These are phyloP conservation scores for Sebastes nivosus DNA, from an alignment of 2,797 vertebrate genomes.

Conservation along the genomic window DNA sequence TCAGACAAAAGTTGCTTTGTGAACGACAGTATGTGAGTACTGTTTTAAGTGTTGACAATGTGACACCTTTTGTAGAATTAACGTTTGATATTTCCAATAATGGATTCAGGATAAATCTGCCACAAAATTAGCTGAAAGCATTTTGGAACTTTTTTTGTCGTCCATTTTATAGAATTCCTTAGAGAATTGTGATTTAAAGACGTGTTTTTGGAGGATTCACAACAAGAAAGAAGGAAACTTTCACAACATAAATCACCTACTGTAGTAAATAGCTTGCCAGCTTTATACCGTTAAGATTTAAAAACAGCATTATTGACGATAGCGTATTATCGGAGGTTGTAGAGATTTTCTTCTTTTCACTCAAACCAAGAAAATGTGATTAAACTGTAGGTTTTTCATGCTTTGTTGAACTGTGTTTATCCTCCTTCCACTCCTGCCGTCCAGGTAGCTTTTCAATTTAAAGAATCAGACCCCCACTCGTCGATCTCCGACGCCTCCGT, in stretches of 20 bases:
- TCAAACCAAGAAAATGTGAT: slow-evolving; percentile 44
- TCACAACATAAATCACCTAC: neutral
- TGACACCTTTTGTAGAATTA: slow-evolving; percentile 1
- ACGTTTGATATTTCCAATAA: neutral
- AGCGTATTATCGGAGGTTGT: slow-evolving; percentile 23
- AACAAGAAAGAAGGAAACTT: neutral
- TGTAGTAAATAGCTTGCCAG: slow-evolving; percentile 3
- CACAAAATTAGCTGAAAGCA: neutral
- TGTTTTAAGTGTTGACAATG: neutral
- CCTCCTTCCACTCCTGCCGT: neutral
- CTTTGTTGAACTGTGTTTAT: slow-evolving; percentile 23
- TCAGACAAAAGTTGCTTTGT: neutral
- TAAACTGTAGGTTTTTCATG: neutral
- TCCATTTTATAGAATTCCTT: neutral
- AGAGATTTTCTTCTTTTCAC: slow-evolving; percentile 3
- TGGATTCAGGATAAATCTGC: neutral
- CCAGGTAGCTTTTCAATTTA: neutral
- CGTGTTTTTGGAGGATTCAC: neutral
- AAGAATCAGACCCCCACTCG: neutral
- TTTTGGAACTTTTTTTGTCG: neutral
- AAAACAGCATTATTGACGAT: slow-evolving; percentile 32
- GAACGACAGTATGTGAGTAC: neutral
- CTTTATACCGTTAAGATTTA: neutral
- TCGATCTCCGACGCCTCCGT: slow-evolving; percentile 9
- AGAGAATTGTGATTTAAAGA: neutral